Conservation (phyloP, 2,888 invertebrate genomes). For the Apamea monoglypha region DNA sequence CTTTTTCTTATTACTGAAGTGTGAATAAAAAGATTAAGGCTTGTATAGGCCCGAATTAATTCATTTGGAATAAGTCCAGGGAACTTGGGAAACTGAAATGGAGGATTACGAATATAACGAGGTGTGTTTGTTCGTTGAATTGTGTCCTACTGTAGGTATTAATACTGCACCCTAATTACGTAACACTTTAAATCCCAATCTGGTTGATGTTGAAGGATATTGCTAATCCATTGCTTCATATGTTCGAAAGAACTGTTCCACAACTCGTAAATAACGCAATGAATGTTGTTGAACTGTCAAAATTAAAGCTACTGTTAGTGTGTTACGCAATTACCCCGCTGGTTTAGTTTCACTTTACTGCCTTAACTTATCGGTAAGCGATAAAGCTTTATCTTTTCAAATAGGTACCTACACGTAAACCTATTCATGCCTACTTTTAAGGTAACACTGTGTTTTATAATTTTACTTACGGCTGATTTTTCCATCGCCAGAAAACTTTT, state of each 20-base stretch:
- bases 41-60: conserved; percentile 42
- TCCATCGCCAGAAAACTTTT: no score
- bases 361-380: not conserved
- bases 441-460: conserved; percentile 1
- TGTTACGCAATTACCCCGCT: not conserved
- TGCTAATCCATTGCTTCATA: not conserved
- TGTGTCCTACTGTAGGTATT: not conserved
- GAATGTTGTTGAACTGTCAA: not conserved
- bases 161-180: not conserved
- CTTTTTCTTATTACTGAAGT: conserved; percentile 20
- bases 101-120: conserved; percentile 13
- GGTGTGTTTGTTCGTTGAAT: conserved; percentile 20
- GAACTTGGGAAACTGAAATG: conserved; percentile 39
- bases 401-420: not conserved
- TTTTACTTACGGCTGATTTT: not conserved
- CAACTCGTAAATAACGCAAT: not conserved
- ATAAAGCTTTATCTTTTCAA: not conserved
- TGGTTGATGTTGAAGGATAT: not conserved
- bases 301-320: not conserved
- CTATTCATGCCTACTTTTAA: not conserved
- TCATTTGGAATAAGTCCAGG: conserved; percentile 59
- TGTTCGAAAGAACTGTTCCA: not conserved
- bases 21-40: conserved; percentile 52
- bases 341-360: not conserved
- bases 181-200: not conserved